Conservation (phyloP, 2,113 vertebrate species). For the Merops nubicus region DNA sequence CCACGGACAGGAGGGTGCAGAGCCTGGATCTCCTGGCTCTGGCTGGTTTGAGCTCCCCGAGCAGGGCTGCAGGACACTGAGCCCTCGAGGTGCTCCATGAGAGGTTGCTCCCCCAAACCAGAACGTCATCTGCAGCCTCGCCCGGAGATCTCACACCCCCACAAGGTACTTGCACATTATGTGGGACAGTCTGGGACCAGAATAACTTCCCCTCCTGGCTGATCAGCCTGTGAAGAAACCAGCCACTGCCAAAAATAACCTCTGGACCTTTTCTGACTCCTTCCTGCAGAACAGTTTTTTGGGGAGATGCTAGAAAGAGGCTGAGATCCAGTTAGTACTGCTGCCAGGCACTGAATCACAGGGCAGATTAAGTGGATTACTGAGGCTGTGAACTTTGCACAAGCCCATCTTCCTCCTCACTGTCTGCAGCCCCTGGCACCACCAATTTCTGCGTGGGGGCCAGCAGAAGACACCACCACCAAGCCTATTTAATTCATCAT, state of each 20-base stretch:
- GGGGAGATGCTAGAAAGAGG: not conserved
- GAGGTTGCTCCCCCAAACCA: not conserved
- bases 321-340: not conserved
- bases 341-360: not conserved
- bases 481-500: not conserved
- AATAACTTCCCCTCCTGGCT: slow-evolving; percentile 28
- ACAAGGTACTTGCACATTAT: not conserved
- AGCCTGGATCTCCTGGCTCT: not conserved
- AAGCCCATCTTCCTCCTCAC: not conserved
- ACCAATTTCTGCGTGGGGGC: not conserved
- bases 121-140: not conserved
- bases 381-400: not conserved
- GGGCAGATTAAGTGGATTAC: not conserved
- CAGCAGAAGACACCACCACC: not conserved
- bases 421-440: not conserved
- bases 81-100: not conserved
- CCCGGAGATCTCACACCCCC: not conserved
- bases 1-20: not conserved
- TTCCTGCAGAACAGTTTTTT: not conserved
- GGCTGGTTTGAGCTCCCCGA: rapidly evolving
- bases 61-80: not conserved
- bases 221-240: not conserved
- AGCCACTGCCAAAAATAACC: slow-evolving; percentile 42
- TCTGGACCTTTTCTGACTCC: slow-evolving; percentile 3
- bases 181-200: slow-evolving; percentile 50